These are phyloP conservation scores for Crossoptilon crossoptilon DNA, from an alignment of 2,797 vertebrate genomes.

Conservation along the genomic window DNA sequence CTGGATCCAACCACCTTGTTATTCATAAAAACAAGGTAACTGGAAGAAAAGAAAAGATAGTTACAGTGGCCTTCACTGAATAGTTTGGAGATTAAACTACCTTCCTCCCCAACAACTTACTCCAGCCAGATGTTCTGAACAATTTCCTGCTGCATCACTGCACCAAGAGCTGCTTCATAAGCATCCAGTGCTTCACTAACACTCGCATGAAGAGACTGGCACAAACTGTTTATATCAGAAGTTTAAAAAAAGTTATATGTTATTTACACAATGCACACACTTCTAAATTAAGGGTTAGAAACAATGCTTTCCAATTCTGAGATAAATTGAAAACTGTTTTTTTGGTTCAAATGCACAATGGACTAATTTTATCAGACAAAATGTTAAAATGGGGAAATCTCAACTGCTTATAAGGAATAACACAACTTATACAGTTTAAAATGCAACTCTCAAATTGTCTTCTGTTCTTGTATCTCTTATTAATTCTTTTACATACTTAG, in stretches of 20 bases:
- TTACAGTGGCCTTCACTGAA: slow-evolving; percentile 18
- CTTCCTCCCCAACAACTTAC: slow-evolving; percentile 84
- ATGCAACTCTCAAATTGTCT: not conserved
- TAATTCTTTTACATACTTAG: not conserved
- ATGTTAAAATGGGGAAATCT: not conserved
- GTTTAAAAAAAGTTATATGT: not conserved
- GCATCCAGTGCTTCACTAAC: slow-evolving; percentile 85
- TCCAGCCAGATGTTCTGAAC: slow-evolving; percentile 94
- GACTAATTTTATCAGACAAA: not conserved
- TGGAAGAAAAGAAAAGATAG: slow-evolving; percentile 75
- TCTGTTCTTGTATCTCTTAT: not conserved
- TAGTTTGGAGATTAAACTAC: not conserved
- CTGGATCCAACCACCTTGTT: slow-evolving; percentile 82
- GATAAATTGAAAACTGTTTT: not conserved
- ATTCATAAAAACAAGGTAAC: slow-evolving; percentile 93
- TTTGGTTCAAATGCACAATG: not conserved
- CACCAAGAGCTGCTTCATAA: slow-evolving; percentile 91
- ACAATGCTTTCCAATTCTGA: not conserved
- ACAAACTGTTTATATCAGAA: slow-evolving; percentile 83
- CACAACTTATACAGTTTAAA: not conserved
- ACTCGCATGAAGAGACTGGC: slow-evolving; percentile 88
- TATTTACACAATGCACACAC: not conserved
- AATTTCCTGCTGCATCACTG: slow-evolving; percentile 86
- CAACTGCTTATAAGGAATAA: not conserved
- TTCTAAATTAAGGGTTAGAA: not conserved